Evolutionary conservation across 2,797 vertebrate species (phyloP), one percentile per base, ranked within the genome.

Genomic region (Huso huso): DNA sequence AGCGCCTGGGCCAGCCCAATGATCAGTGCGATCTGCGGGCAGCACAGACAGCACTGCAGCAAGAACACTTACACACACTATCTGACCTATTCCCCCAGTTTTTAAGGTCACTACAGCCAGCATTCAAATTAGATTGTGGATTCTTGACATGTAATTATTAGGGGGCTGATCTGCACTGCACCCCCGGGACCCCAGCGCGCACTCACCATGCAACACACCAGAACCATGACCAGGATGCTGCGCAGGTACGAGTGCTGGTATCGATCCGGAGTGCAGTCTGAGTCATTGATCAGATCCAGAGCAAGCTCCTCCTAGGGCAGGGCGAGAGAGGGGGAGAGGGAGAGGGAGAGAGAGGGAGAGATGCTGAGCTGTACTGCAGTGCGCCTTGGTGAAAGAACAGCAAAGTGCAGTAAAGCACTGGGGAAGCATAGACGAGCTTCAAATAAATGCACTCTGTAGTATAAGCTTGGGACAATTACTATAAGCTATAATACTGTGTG

Each of bases 231-330:
- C 64, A 88, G 0, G 1, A 81, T 82, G 79, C 86, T 94, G 66
- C 83, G 84, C 10, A 90, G 61, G 70, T 94, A 98, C 6, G 95
- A 98, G 79, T 98, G 93, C 61, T 79, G 83, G 71, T 93, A 78
- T 1, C 0, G 1, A 66, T 5, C 85, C 0, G 86, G 84, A 0
- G 77, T 0, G 0, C 88, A 90, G 6, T 86, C 10, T 0, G 58
- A 63, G 1, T 89, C 62, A 65, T 90, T 92, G 48, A 96, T 89
- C 68, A 97, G 87, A 66, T 90, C 85, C 67, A 98, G 72, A 6
- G 92, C 92, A 73, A 98, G 77, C 58, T 97, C 94, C 74, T 98
- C 95, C 95, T 99, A 69, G 48, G 51, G 67, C 55, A 66, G 9
- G 57, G n/a, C 23, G 59, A 68, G 2, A 12, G 13, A 48, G 10